phyloP scores from a whole-genome alignment of 2,888 invertebrate genomes.

The Hyles lineata region DNA sequence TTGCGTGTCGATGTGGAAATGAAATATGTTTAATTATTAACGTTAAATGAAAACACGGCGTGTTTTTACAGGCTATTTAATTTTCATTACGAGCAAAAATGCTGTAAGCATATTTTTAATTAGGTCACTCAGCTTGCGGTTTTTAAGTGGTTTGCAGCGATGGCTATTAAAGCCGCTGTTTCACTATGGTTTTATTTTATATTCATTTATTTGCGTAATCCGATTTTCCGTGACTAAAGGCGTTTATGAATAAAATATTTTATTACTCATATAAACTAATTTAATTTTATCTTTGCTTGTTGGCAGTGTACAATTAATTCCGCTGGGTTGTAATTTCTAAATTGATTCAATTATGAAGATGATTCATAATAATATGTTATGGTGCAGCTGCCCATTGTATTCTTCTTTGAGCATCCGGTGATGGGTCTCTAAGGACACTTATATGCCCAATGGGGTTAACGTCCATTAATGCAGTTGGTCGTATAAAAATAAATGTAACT shows the following conservation, averaged over 20 bases:
- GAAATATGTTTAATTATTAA: not conserved
- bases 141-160: constrained; percentile 19
- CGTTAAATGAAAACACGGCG: not conserved
- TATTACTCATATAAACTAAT: not conserved
- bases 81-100: constrained; percentile 12
- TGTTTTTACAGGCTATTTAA: constrained; percentile 4
- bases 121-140: constrained; percentile 24
- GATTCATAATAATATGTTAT: not conserved
- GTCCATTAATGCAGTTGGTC: no score
- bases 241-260: not conserved
- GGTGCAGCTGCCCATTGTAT: not conserved
- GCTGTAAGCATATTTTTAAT: constrained; percentile 24
- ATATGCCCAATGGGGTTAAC: no score
- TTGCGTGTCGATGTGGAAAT: not conserved
- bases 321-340: not conserved
- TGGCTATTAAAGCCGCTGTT: constrained; percentile 5
- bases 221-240: constrained; percentile 14
- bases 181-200: constrained; percentile 5
- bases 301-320: not conserved
- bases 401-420: not conserved
- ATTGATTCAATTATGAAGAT: not conserved
- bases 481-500: no score
- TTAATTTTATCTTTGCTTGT: not conserved
- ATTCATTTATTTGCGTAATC: constrained; percentile 13
- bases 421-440: no score